These are phyloP conservation scores for Spisula subtruncata DNA, from an alignment of 2,888 invertebrate species.

Conservation along the genomic window DNA sequence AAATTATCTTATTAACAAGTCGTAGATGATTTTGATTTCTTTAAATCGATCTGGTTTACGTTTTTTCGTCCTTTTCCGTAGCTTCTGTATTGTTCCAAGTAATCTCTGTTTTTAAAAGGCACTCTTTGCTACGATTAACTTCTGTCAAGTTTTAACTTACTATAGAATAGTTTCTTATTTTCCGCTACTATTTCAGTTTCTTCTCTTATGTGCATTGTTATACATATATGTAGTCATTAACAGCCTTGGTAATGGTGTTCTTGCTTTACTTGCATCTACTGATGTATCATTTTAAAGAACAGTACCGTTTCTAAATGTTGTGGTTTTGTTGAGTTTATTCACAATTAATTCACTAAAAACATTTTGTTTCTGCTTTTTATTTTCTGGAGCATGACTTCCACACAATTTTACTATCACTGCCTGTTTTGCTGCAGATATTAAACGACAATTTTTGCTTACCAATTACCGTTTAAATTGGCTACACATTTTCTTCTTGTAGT, in stretches of 20 bases:
- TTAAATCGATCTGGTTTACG: background rate
- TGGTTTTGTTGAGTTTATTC: background rate
- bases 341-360: slow-evolving; percentile 7
- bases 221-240: background rate
- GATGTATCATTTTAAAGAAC: background rate
- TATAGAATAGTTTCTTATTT: background rate
- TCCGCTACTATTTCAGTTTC: background rate
- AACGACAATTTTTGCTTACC: background rate
- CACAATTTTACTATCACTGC: slow-evolving; percentile 7
- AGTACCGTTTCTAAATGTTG: background rate
- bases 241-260: background rate
- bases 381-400: slow-evolving; percentile 1
- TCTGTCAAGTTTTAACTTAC: background rate
- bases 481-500: background rate
- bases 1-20: background rate
- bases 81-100: slow-evolving; percentile 20
- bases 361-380: background rate
- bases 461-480: slow-evolving; percentile 19
- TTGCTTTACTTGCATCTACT: background rate
- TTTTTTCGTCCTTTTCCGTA: background rate
- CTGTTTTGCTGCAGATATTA: slow-evolving; percentile 2
- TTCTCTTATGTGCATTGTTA: background rate
- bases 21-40: background rate
- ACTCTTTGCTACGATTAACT: background rate
- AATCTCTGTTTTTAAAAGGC: background rate